These are phyloP conservation scores for Podarcis siculus DNA, from an alignment of 2,797 vertebrate species.

Conservation along the genomic window DNA sequence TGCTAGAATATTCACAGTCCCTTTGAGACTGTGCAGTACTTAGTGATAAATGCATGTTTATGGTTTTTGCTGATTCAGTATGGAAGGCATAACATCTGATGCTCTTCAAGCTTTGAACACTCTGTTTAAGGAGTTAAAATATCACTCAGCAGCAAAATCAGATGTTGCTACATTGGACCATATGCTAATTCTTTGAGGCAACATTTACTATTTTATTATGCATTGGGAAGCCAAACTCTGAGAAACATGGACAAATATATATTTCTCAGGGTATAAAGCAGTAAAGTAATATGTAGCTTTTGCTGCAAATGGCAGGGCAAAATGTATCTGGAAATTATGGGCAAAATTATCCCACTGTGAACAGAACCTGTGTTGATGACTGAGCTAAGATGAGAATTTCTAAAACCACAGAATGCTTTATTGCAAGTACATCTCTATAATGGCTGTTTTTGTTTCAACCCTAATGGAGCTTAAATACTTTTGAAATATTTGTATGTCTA, in stretches of 20 bases:
- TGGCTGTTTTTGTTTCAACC: constrained; percentile 60
- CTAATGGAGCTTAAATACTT: constrained; percentile 48
- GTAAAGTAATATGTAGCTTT: constrained; percentile 8
- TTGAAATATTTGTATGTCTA: constrained; percentile 41
- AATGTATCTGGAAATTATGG: constrained; percentile 19
- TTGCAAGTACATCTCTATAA: constrained; percentile 52
- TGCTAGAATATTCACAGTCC: not conserved
- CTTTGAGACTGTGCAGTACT: not conserved
- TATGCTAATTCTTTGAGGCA: constrained; percentile 8
- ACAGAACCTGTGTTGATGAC: constrained; percentile 45
- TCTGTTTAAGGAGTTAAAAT: not conserved
- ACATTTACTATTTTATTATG: not conserved
- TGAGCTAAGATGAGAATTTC: constrained; percentile 47
- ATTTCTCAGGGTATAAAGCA: not conserved
- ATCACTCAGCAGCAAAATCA: not conserved
- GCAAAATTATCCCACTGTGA: constrained; percentile 47
- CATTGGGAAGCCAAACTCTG: constrained; percentile 6
- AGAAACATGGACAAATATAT: fast-evolving
- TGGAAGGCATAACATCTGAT: not conserved
- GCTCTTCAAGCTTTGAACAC: not conserved
- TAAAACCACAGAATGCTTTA: constrained; percentile 59
- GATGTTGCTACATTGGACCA: not conserved
- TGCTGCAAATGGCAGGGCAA: constrained; percentile 5
- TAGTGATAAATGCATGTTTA: not conserved
- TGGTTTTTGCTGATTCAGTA: not conserved